phyloP scores from a whole-genome alignment of 2,113 vertebrate species.

The Aegithalos caudatus region DNA sequence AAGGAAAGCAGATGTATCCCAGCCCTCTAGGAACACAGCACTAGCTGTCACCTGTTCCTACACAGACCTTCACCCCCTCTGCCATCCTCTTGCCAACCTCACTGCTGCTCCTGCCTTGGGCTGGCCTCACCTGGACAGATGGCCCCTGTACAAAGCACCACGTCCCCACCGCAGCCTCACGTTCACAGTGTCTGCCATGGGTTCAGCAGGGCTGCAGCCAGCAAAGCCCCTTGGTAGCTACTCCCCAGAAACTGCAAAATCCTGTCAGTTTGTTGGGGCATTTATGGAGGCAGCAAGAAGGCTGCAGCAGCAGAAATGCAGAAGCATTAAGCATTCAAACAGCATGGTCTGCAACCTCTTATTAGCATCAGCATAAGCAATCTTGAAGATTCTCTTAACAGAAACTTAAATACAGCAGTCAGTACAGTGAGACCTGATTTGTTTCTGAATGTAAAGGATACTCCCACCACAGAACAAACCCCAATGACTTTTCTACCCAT shows the following conservation, averaged over 20 bases:
- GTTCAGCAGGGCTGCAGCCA: background rate
- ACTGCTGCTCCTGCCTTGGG: background rate
- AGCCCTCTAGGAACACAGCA: background rate
- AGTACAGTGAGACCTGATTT: background rate
- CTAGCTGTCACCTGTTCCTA: background rate
- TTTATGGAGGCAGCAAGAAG: background rate
- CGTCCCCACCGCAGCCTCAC: rapidly evolving
- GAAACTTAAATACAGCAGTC: background rate
- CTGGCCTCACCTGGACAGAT: background rate
- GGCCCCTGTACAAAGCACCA: background rate
- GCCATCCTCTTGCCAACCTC: background rate
- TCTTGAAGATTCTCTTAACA: background rate
- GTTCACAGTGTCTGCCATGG: rapidly evolving
- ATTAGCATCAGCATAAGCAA: background rate
- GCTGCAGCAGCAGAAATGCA: background rate
- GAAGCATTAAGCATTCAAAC: background rate
- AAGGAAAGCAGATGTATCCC: background rate
- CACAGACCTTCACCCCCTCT: background rate
- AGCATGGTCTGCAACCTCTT: background rate
- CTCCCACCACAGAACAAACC: background rate
- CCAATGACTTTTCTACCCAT: background rate
- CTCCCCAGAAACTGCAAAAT: background rate
- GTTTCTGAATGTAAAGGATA: background rate
- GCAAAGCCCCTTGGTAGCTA: rapidly evolving
- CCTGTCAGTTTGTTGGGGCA: rapidly evolving